A percentile compares a stretch with the other conserved stretches of the same genome.
phyloP scores from a whole-genome alignment of 2,797 vertebrate genomes.

The Columba guinea region DNA sequence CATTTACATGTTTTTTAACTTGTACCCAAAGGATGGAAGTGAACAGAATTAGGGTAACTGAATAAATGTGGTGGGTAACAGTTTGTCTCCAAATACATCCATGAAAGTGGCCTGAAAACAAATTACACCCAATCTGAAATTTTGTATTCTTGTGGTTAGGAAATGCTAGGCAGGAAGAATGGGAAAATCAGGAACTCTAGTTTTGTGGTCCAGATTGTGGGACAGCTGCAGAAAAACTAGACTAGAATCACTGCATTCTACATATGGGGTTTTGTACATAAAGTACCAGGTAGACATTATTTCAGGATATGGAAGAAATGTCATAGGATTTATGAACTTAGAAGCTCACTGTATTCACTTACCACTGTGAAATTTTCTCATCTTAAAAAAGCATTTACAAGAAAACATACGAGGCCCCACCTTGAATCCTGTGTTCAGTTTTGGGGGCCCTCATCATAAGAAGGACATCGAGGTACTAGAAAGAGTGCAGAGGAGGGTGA shows the following conservation, averaged over 20 bases:
- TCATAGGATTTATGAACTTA: not conserved
- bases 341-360: not conserved
- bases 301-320: not conserved
- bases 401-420: not conserved
- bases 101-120: not conserved
- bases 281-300: not conserved
- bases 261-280: not conserved
- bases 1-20: not conserved
- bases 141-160: not conserved
- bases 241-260: not conserved
- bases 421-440: no score
- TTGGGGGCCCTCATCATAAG: no score
- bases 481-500: no score
- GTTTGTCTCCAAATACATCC: not conserved
- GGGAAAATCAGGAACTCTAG: not conserved
- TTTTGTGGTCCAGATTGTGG: not conserved
- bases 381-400: not conserved
- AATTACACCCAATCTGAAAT: not conserved
- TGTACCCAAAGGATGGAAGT: not conserved
- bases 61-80: not conserved
- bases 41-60: not conserved
- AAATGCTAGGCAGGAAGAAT: not conserved
- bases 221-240: not conserved
- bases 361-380: not conserved
- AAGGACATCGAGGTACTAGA: no score